These are phyloP conservation scores for Acanthococcus lagerstroemiae DNA, from an alignment of 2,888 invertebrate genomes.

Conservation along the genomic window DNA sequence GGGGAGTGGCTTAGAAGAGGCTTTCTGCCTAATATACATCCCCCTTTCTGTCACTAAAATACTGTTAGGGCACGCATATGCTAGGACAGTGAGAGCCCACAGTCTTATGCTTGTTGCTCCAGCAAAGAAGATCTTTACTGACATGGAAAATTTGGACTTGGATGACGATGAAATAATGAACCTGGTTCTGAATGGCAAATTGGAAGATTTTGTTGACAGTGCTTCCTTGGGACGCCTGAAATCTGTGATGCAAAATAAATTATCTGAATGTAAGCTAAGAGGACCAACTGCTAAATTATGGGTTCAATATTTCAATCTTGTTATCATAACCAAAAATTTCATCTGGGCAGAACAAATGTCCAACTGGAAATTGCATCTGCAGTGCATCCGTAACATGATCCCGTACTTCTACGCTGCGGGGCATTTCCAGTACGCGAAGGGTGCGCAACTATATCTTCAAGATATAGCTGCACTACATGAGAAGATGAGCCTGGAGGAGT, in stretches of 20 bases:
- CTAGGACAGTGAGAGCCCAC: constrained; percentile 38
- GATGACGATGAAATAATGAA: background rate
- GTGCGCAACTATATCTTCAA: constrained; percentile 40
- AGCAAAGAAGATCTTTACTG: background rate
- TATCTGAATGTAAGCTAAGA: background rate
- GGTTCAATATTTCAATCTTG: constrained; percentile 38
- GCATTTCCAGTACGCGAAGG: constrained; percentile 30
- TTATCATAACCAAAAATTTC: constrained; percentile 16
- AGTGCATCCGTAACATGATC: constrained; percentile 11
- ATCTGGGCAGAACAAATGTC: constrained; percentile 7
- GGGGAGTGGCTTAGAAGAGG: constrained; percentile 42
- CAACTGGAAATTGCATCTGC: constrained; percentile 14
- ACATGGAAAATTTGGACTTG: background rate
- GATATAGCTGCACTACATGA: constrained; percentile 39
- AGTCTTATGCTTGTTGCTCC: constrained; percentile 33
- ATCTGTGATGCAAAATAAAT: background rate
- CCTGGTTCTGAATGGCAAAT: constrained; percentile 30
- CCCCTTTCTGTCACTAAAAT: constrained; percentile 38
- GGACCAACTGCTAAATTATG: constrained; percentile 36
- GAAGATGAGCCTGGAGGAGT: constrained; percentile 36
- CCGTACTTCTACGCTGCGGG: constrained; percentile 20
- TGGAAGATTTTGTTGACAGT: background rate
- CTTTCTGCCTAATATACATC: constrained; percentile 38
- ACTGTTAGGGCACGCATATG: constrained; percentile 39
- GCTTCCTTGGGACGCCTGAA: background rate